Conservation (phyloP, 2,888 invertebrate genomes). For the Drosophila multiciliata region DNA sequence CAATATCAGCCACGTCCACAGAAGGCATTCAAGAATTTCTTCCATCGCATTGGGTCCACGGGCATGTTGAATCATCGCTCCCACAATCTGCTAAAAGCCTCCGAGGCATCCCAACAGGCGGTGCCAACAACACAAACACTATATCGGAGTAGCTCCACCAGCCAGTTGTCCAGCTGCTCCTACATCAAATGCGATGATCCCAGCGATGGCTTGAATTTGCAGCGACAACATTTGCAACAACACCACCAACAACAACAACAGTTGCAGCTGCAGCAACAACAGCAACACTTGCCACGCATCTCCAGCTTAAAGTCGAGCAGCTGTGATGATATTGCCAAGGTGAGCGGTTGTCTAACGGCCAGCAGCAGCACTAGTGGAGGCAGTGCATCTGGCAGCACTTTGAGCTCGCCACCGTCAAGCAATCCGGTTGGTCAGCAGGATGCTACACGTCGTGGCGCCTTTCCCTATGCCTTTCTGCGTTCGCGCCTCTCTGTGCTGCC, state of each 20-base stretch:
- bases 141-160: slow-evolving; percentile 92
- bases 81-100: slow-evolving; percentile 82
- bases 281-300: slow-evolving; percentile 57
- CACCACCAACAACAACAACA: slow-evolving; percentile 45
- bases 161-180: slow-evolving; percentile 88
- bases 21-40: slow-evolving; percentile 90
- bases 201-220: slow-evolving; percentile 90
- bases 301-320: slow-evolving; percentile 87
- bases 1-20: slow-evolving; percentile 77
- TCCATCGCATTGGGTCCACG: slow-evolving; percentile 91
- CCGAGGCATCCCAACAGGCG: slow-evolving; percentile 79
- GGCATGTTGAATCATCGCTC: slow-evolving; percentile 88
- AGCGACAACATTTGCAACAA: slow-evolving; percentile 15
- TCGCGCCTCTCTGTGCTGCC: slow-evolving; percentile 91
- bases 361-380: slow-evolving; percentile 49
- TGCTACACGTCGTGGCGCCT: slow-evolving; percentile 88
- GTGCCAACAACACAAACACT: slow-evolving; percentile 81
- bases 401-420: slow-evolving; percentile 55
- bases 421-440: slow-evolving; percentile 61
- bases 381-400: slow-evolving; percentile 43
- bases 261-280: slow-evolving; percentile 54
- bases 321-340: slow-evolving; percentile 90
- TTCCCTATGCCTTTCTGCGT: slow-evolving; percentile 91
- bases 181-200: slow-evolving; percentile 93
- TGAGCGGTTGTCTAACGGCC: slow-evolving; percentile 84